These are phyloP conservation scores for Macquaria ambigua DNA, from an alignment of 2,113 vertebrate genomes.

Conservation along the genomic window DNA sequence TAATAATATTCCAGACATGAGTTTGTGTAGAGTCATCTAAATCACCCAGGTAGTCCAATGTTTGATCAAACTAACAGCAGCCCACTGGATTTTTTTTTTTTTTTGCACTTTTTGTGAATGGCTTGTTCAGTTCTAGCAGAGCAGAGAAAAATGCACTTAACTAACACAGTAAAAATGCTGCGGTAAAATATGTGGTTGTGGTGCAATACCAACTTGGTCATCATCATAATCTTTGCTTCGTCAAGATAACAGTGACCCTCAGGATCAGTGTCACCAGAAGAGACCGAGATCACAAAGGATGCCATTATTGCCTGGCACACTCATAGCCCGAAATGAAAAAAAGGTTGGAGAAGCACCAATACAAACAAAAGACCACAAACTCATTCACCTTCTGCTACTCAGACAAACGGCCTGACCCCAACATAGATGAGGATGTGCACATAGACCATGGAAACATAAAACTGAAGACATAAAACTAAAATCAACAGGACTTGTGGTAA, in stretches of 20 bases:
- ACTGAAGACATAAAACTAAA: not conserved
- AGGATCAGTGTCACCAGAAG: not conserved
- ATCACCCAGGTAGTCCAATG: not conserved
- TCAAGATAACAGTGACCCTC: not conserved
- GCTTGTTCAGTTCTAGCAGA: no score
- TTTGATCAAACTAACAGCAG: no score
- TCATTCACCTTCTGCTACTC: not conserved
- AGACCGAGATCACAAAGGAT: not conserved
- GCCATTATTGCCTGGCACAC: not conserved
- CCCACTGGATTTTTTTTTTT: no score
- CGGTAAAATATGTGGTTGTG: not conserved
- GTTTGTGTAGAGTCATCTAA: not conserved
- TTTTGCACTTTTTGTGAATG: not conserved
- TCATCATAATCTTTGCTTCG: not conserved
- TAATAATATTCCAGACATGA: not conserved
- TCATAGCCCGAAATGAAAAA: not conserved
- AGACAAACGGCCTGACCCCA: not conserved
- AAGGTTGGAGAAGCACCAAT: not conserved
- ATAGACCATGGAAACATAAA: not conserved
- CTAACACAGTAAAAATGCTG: not conserved
- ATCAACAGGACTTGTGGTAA: not conserved
- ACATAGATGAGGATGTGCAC: not conserved
- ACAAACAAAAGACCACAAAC: not conserved
- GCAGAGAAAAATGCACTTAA: not conserved
- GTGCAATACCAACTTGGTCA: not conserved